These are phyloP conservation scores for Ernsta delagoae DNA, from an alignment of 2,888 invertebrate genomes.

Conservation along the genomic window DNA sequence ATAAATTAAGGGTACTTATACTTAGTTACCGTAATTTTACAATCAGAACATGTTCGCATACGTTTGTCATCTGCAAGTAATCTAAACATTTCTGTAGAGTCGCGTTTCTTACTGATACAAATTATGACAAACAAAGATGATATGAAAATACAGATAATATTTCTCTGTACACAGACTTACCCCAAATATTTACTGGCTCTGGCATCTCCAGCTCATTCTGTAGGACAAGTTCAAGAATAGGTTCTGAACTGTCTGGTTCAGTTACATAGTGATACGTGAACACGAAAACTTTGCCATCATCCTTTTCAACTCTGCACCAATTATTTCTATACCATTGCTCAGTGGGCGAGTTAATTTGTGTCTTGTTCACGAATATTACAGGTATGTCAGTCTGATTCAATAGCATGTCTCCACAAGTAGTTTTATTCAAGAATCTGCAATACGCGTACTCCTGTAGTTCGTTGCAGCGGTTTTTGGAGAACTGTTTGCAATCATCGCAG, in stretches of 20 bases:
- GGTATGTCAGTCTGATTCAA: constrained; percentile 40
- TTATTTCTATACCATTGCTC: constrained; percentile 51
- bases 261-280: constrained; percentile 58
- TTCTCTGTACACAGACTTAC: constrained; percentile 53
- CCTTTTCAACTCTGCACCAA: constrained; percentile 52
- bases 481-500: constrained; percentile 90
- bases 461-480: constrained; percentile 87
- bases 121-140: too few species aligned
- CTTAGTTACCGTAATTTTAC: too few species aligned
- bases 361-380: constrained; percentile 52
- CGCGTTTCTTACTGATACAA: too few species aligned
- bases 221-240: constrained; percentile 55
- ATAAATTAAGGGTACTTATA: too few species aligned
- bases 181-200: constrained; percentile 57
- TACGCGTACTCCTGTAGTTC: constrained; percentile 89
- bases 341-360: constrained; percentile 50
- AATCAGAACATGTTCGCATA: too few species aligned
- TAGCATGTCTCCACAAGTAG: constrained; percentile 52
- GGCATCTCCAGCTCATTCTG: constrained; percentile 62
- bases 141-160: too few species aligned
- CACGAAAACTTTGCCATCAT: constrained; percentile 48
- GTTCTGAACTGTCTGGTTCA: not conserved
- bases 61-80: too few species aligned
- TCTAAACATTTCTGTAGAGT: too few species aligned
- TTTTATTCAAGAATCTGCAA: constrained; percentile 71